These are phyloP conservation scores for Ptychoptera albimana DNA, from an alignment of 2,888 invertebrate species.

Conservation along the genomic window DNA sequence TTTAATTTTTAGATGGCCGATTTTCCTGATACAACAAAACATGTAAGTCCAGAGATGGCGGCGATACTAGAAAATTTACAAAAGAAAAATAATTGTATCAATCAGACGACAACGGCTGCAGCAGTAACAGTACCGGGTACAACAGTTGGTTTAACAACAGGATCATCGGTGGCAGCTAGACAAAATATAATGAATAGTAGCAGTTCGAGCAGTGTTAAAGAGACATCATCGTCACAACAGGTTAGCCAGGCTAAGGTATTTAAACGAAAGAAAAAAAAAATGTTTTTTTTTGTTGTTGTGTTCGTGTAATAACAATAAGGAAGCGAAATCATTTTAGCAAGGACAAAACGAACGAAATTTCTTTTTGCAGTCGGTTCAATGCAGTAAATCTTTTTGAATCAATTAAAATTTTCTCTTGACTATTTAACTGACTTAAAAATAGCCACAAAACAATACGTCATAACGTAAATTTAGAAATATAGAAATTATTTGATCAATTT, in stretches of 20 bases:
- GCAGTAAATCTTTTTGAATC: no score
- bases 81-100: slow-evolving; percentile 45
- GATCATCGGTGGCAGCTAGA: no score
- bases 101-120: no score
- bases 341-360: no score
- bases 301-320: no score
- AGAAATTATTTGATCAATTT: no score
- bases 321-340: no score
- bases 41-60: slow-evolving; percentile 38
- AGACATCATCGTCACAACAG: slow-evolving; percentile 30
- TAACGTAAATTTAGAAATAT: no score
- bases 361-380: no score
- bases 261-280: neutral
- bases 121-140: slow-evolving; percentile 17
- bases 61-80: slow-evolving; percentile 58
- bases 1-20: slow-evolving; percentile 29
- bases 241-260: slow-evolving; percentile 14
- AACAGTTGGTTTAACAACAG: slow-evolving; percentile 20
- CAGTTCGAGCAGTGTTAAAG: slow-evolving; percentile 28
- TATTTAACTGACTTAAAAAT: no score
- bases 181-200: slow-evolving; percentile 27
- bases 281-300: neutral
- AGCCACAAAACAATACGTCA: no score
- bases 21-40: slow-evolving; percentile 30
- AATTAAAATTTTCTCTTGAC: no score